Evolutionary conservation across 2,113 vertebrate species (phyloP).

Genomic region (Tor tambroides): DNA sequence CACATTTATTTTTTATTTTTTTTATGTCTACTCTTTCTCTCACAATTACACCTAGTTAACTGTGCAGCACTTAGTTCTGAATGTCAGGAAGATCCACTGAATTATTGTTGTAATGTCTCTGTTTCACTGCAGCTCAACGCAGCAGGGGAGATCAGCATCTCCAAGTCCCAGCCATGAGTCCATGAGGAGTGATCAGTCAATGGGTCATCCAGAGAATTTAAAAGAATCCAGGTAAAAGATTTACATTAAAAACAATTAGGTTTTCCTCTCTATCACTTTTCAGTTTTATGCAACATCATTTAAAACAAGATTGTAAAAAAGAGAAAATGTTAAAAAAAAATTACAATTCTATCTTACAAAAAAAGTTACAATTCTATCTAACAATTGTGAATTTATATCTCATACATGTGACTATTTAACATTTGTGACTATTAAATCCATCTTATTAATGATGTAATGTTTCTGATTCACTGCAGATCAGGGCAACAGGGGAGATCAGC

Average conservation of each 20-base stretch:
- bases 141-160: neutral
- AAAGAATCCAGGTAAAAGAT: neutral
- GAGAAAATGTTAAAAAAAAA: too few relatives aligned
- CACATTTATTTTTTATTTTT: neutral
- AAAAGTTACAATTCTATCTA: too few relatives aligned
- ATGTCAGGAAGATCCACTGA: neutral
- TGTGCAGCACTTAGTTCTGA: neutral
- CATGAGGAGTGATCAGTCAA: neutral
- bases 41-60: neutral
- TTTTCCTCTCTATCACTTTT: too few relatives aligned
- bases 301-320: too few relatives aligned
- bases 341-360: too few relatives aligned
- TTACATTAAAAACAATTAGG: neutral
- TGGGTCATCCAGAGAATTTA: neutral
- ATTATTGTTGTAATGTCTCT: neutral
- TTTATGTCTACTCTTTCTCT: neutral
- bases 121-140: neutral
- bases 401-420: too few relatives aligned
- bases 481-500: neutral
- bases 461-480: neutral
- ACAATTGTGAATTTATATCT: too few relatives aligned
- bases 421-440: too few relatives aligned
- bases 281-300: too few relatives aligned
- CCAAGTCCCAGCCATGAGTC: neutral
- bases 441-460: neutral